A percentile compares a stretch with the other conserved stretches of the same genome.
These are phyloP conservation scores for Apotomis turbidana DNA, from an alignment of 2,888 invertebrate species.

Conservation along the genomic window DNA sequence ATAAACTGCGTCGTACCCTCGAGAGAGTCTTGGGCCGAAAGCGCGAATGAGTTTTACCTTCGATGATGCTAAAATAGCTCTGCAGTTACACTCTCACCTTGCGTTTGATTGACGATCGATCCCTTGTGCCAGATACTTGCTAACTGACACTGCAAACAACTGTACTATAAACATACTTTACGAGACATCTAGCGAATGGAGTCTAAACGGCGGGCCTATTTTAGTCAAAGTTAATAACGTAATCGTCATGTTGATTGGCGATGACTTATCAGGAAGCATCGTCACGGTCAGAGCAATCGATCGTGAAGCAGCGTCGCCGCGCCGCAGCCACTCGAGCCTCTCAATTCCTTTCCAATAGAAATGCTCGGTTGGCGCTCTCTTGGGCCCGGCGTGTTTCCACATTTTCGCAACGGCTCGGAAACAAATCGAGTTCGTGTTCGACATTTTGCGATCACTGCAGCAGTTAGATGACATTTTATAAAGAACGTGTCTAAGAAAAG, in stretches of 20 bases:
- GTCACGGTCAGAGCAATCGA: slow-evolving; percentile 38
- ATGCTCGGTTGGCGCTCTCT: slow-evolving; percentile 53
- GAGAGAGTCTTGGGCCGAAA: slow-evolving; percentile 81
- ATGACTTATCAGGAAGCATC: slow-evolving; percentile 38
- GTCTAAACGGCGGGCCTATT: slow-evolving; percentile 29
- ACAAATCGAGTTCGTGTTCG: slow-evolving; percentile 81
- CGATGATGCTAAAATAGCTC: slow-evolving; percentile 82
- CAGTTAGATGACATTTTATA: slow-evolving; percentile 82
- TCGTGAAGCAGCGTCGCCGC: slow-evolving; percentile 56
- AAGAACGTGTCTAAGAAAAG: slow-evolving; percentile 82
- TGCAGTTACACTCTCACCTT: slow-evolving; percentile 81
- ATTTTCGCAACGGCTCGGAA: slow-evolving; percentile 76
- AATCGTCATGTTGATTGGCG: slow-evolving; percentile 33
- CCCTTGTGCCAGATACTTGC: slow-evolving; percentile 82
- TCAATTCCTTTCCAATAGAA: slow-evolving; percentile 56
- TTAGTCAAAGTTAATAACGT: slow-evolving; percentile 30
- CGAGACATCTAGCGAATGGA: slow-evolving; percentile 31
- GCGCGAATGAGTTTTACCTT: slow-evolving; percentile 83
- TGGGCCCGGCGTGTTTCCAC: slow-evolving; percentile 68
- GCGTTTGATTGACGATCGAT: slow-evolving; percentile 84
- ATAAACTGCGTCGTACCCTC: slow-evolving; percentile 77
- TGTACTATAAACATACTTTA: slow-evolving; percentile 50
- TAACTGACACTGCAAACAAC: slow-evolving; percentile 73
- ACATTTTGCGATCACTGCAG: slow-evolving; percentile 79
- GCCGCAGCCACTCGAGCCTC: slow-evolving; percentile 40